phyloP scores from a whole-genome alignment of 2,888 invertebrate genomes.

The Macropis europaea region DNA sequence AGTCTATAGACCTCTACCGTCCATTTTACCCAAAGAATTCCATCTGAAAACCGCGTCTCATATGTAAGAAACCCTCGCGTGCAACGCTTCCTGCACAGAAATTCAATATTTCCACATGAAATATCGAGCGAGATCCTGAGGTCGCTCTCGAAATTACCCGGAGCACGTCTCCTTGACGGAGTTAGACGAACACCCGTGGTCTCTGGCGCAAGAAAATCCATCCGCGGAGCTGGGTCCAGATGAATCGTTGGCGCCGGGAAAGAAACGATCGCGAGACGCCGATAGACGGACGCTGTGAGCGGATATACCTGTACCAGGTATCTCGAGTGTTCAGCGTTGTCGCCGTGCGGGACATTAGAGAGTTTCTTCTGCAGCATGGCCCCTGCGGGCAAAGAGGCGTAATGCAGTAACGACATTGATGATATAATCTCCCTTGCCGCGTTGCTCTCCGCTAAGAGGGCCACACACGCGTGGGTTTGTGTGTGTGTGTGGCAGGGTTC shows the following conservation, averaged over 20 bases:
- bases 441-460: slow-evolving; percentile 34
- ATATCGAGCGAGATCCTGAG: not conserved
- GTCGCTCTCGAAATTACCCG: slow-evolving; percentile 13
- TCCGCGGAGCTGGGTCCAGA: slow-evolving; percentile 20
- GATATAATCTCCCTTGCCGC: slow-evolving; percentile 72
- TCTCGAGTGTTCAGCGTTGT: slow-evolving; percentile 47
- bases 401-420: slow-evolving; percentile 76
- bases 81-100: not conserved
- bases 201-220: slow-evolving; percentile 24
- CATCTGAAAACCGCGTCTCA: too few species aligned
- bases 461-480: slow-evolving; percentile 20
- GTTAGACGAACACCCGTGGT: slow-evolving; percentile 38
- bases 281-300: slow-evolving; percentile 1
- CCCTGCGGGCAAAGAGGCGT: slow-evolving; percentile 66
- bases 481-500: slow-evolving; percentile 64
- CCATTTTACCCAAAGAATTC: too few species aligned
- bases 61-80: too few species aligned
- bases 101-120: not conserved
- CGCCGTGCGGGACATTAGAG: slow-evolving; percentile 59
- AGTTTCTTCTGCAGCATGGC: slow-evolving; percentile 49
- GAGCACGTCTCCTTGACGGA: slow-evolving; percentile 6
- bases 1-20: too few species aligned
- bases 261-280: slow-evolving; percentile 28
- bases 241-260: slow-evolving; percentile 28
- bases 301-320: not conserved